Conservation (phyloP, 1,140 invertebrate species). For the Caenorhabditis brenneri region DNA sequence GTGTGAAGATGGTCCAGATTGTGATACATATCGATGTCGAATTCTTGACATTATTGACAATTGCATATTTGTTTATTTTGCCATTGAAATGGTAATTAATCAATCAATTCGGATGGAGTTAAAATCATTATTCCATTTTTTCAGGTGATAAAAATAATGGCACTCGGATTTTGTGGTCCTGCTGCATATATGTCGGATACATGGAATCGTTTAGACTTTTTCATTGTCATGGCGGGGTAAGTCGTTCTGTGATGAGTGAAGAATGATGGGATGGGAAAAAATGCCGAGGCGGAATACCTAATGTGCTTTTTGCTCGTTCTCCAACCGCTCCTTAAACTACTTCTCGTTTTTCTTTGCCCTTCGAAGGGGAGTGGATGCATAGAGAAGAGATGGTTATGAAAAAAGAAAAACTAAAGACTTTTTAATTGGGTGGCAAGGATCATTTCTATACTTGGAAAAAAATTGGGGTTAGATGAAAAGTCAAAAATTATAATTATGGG, state of each 20-base stretch:
- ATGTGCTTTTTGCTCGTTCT: conserved; percentile 33
- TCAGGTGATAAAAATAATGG: conserved; percentile 94
- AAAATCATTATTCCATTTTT: conserved; percentile 23
- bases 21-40: conserved; percentile 86
- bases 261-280: not conserved
- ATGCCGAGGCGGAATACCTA: conserved; percentile 27
- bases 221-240: conserved; percentile 95
- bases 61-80: conserved; percentile 97
- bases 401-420: not conserved
- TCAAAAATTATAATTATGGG: too few relatives aligned
- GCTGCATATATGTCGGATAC: conserved; percentile 94
- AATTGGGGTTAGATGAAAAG: too few relatives aligned
- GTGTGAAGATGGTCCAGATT: conserved; percentile 83
- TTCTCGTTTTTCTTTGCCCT: not conserved
- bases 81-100: conserved; percentile 74
- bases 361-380: not conserved
- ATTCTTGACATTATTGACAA: conserved; percentile 94
- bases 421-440: too few relatives aligned
- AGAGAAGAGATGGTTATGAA: not conserved
- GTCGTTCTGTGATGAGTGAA: conserved; percentile 62
- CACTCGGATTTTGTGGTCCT: conserved; percentile 95
- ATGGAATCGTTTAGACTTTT: conserved; percentile 93
- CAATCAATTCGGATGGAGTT: not conserved
- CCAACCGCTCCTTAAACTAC: not conserved
- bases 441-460: too few relatives aligned